These are phyloP conservation scores for Alectoris magna DNA, from an alignment of 2,797 vertebrate species.

Conservation along the genomic window DNA sequence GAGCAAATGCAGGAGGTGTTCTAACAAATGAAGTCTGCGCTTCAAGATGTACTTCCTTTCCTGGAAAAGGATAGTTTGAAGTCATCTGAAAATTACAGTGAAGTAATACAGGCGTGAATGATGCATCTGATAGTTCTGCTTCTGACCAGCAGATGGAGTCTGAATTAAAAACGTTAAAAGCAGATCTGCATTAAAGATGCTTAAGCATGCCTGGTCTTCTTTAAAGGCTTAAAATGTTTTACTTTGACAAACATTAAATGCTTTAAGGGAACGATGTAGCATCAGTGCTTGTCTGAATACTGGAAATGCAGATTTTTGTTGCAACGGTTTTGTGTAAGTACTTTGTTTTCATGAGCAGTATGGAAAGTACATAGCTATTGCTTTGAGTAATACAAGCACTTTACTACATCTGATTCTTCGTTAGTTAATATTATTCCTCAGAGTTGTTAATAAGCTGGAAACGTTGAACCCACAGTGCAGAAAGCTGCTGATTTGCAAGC, in stretches of 20 bases:
- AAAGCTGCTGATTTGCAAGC: neutral
- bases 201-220: neutral
- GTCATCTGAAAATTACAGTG: neutral
- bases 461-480: too few species aligned
- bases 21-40: neutral
- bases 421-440: neutral
- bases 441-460: neutral
- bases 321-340: neutral
- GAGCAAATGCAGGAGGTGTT: neutral
- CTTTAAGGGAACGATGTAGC: neutral
- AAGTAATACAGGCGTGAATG: neutral
- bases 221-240: constrained; percentile 16
- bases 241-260: neutral
- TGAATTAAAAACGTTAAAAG: neutral
- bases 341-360: neutral
- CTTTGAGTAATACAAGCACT: neutral
- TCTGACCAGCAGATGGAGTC: constrained; percentile 42
- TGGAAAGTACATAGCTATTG: neutral
- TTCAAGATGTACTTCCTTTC: neutral
- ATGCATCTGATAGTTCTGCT: neutral
- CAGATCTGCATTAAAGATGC: neutral
- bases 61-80: neutral
- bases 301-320: neutral
- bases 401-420: neutral
- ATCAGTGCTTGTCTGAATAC: neutral